These are phyloP conservation scores for Drosophila elegans DNA, from an alignment of 1,140 invertebrate genomes.

Conservation along the genomic window DNA sequence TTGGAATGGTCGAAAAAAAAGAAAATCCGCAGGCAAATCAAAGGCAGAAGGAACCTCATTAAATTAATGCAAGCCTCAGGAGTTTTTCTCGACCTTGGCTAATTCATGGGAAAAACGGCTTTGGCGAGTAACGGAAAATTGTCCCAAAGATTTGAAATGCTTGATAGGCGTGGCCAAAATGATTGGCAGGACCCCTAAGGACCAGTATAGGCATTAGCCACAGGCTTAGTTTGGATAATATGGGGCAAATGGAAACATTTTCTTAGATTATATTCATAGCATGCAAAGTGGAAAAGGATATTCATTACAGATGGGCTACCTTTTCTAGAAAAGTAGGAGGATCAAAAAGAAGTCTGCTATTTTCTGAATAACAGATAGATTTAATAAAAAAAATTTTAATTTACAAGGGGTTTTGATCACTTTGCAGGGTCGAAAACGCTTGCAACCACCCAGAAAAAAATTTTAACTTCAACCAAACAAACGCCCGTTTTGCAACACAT, in stretches of 20 bases:
- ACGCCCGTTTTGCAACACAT: not conserved
- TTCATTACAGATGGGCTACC: conserved; percentile 5
- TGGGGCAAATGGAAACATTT: conserved; percentile 14
- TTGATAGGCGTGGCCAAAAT: conserved; percentile 47
- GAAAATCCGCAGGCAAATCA: conserved; percentile 49
- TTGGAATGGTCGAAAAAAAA: conserved; percentile 65
- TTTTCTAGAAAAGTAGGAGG: not conserved
- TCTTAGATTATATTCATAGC: conserved; percentile 22
- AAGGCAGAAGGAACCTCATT: conserved; percentile 74
- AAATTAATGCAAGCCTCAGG: conserved; percentile 82
- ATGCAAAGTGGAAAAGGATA: conserved; percentile 26
- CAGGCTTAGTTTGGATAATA: conserved; percentile 14
- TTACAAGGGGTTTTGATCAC: too few species aligned
- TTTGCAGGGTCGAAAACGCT: not conserved
- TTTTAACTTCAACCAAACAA: too few species aligned
- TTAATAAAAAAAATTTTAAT: too few species aligned
- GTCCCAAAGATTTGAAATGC: conserved; percentile 55
- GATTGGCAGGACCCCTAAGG: conserved; percentile 35
- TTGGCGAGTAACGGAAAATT: conserved; percentile 31
- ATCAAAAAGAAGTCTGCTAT: not conserved
- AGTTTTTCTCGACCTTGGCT: conserved; percentile 44
- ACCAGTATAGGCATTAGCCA: conserved; percentile 14
- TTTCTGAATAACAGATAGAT: not conserved
- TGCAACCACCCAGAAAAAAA: too few species aligned
- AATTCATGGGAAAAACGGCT: conserved; percentile 61